Evolutionary conservation across 2,888 invertebrate genomes (phyloP), one percentile per base, ranked within the genome.

Genomic region (Athripsodes cinereus): DNA sequence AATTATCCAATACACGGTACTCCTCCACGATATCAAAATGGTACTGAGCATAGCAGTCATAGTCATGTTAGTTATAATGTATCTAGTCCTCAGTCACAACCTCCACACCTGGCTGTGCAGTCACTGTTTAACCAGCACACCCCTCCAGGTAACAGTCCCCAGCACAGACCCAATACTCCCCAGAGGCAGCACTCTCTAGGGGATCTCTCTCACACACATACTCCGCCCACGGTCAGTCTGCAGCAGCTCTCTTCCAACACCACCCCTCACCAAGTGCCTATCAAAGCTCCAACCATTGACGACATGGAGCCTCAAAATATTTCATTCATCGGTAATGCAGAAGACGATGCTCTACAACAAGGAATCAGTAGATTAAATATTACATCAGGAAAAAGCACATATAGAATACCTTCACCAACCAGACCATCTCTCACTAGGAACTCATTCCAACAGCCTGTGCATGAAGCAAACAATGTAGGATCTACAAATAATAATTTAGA

Each of bases 231-330:
- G 1, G 79, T 81, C 61, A 79, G 76, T 63, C 67, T 81, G 61
- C 81, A 80, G 65, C 81, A 80, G 66, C 72, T 81, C 50, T 74
- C 70, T 50, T 55, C 57, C 11, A 46, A 54, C 19, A 70, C 49
- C 47, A 53, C 18, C 53, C n/a, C 26, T 20, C 60, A 56, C 52
- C 59, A 53, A 22, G 46, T 50, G 61, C 81, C 86, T 1, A 78
- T 85, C 50, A 84, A 86, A 47, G 81, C 84, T 13, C 86, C 85
- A 22, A 83, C 86, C 55, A 84, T 84, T 20, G 92, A 91, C 69
- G 92, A 92, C 69, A 93, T 94, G 92, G 92, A 92, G 67, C 93
- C 94, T 0, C 94, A 94, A 71, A 92, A 90, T 75, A 93, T 94
- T 68, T 93, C 92, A 56, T 94, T 94, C 69, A 92, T 93, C 66